Conservation (phyloP, 2,888 invertebrate genomes). For the Volucella inflata region DNA sequence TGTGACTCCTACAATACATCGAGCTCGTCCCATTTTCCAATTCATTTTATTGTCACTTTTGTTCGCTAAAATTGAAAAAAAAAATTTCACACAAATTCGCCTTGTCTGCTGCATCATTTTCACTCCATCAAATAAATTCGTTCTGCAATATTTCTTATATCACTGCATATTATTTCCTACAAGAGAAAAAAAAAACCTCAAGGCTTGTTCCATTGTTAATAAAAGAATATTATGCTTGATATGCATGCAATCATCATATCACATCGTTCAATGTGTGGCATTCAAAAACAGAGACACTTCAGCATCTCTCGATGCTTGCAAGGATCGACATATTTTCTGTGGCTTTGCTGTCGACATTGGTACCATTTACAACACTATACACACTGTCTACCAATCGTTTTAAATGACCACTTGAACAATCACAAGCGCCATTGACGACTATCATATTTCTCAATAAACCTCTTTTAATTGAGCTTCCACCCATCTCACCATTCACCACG, state of each 20-base stretch:
- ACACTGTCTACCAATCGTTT: constrained; percentile 14
- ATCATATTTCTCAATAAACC: constrained; percentile 21
- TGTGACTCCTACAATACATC: too few relatives aligned
- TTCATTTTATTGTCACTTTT: too few relatives aligned
- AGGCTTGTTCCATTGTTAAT: constrained; percentile 25
- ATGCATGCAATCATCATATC: neutral
- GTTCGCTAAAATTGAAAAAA: too few relatives aligned
- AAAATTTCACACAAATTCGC: constrained; percentile 8
- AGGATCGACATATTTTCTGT: constrained; percentile 10
- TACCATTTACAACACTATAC: neutral
- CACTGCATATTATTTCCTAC: constrained; percentile 4
- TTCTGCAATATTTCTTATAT: constrained; percentile 25
- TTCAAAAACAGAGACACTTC: constrained; percentile 28
- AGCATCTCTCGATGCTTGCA: constrained; percentile 37
- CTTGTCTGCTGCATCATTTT: constrained; percentile 14
- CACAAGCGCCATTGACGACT: constrained; percentile 40
- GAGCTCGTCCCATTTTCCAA: too few relatives aligned
- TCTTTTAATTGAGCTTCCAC: constrained; percentile 23
- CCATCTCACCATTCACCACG: neutral
- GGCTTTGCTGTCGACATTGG: constrained; percentile 14
- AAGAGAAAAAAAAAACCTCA: constrained; percentile 7
- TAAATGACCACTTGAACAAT: constrained; percentile 16
- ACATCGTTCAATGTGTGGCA: constrained; percentile 27
- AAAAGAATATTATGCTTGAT: constrained; percentile 2
- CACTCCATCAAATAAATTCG: constrained; percentile 25